These are phyloP conservation scores for Meloe dianella DNA, from an alignment of 2,888 invertebrate species.

Conservation along the genomic window DNA sequence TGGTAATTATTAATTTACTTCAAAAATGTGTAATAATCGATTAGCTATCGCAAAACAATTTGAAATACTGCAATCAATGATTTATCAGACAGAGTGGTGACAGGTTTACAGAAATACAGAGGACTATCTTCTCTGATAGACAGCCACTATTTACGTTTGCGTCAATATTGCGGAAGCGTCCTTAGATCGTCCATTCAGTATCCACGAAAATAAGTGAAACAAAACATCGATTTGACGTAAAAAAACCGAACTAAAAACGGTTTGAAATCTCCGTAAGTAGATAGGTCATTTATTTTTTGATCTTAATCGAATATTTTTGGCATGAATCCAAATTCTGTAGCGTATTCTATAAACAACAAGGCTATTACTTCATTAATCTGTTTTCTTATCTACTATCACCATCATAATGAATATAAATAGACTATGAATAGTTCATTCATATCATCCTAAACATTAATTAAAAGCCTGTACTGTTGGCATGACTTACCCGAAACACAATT, in stretches of 20 bases:
- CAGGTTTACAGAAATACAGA: too few species aligned
- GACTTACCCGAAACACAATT: constrained; percentile 63
- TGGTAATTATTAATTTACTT: too few species aligned
- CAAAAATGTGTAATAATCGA: too few species aligned
- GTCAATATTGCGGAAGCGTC: too few species aligned
- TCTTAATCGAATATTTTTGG: not conserved
- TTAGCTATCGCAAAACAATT: too few species aligned
- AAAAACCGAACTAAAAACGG: not conserved
- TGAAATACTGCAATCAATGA: too few species aligned
- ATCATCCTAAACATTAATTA: not conserved
- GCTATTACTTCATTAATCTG: not conserved
- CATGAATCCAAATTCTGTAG: not conserved
- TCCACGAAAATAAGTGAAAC: not conserved
- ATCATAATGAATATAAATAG: not conserved
- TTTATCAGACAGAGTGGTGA: too few species aligned
- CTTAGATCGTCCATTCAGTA: too few species aligned
- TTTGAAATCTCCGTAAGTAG: not conserved
- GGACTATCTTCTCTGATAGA: too few species aligned
- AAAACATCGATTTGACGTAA: not conserved
- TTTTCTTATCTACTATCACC: not conserved
- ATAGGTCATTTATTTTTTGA: not conserved
- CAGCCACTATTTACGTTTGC: too few species aligned
- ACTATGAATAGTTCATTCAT: not conserved
- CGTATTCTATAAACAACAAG: not conserved
- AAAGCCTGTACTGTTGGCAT: not conserved